phyloP scores from a whole-genome alignment of 2,888 invertebrate species.

The Theretra japonica region DNA sequence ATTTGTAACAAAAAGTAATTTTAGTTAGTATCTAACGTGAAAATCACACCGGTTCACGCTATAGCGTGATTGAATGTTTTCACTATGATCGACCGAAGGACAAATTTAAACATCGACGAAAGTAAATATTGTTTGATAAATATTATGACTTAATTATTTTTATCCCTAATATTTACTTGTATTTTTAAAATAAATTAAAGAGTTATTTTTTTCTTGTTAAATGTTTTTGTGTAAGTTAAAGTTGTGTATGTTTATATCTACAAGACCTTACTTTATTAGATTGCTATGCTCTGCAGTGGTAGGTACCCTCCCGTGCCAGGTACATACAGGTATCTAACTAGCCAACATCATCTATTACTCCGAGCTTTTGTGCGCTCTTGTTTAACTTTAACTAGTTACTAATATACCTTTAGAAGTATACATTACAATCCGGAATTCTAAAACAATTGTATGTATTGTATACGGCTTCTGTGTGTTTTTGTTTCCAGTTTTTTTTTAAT shows the following conservation, averaged over 20 bases:
- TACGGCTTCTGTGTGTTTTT: neutral
- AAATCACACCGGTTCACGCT: conserved; percentile 50
- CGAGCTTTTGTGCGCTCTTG: neutral
- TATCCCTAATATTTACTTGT: neutral
- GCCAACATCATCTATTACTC: neutral
- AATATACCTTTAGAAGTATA: neutral
- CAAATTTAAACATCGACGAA: neutral
- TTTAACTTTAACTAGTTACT: neutral
- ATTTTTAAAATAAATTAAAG: neutral
- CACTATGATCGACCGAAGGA: neutral
- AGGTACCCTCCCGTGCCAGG: neutral
- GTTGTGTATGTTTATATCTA: too few species aligned
- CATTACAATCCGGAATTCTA: neutral
- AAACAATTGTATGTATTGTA: neutral
- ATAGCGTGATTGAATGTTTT: conserved; percentile 40
- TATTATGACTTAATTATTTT: neutral
- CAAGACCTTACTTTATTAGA: neutral
- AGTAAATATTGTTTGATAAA: neutral
- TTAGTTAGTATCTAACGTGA: neutral
- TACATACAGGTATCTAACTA: conserved; percentile 11
- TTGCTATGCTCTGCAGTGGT: neutral
- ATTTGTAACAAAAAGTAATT: conserved; percentile 25
- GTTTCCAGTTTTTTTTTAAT: neutral
- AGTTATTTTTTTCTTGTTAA: too few species aligned
- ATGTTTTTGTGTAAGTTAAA: too few species aligned